A percentile compares a stretch with the other conserved stretches of the same genome.
Evolutionary conservation across 2,888 invertebrate genomes (phyloP).

Genomic region (Schizaphis graminum): DNA sequence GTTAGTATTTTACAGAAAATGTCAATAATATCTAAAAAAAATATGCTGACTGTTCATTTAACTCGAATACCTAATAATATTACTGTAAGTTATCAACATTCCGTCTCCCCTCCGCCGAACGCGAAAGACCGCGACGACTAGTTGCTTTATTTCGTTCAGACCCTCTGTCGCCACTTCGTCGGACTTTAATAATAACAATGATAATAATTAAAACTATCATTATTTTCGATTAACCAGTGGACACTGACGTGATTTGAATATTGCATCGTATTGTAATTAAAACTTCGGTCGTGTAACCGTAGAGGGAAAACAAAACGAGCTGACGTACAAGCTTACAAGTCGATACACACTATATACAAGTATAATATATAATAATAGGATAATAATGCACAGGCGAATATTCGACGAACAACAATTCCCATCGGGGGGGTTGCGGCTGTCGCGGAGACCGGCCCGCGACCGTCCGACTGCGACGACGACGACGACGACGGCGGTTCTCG

Average conservation of each 20-base stretch:
- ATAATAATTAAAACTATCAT: conserved; percentile 1
- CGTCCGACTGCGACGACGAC: neutral
- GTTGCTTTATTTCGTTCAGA: neutral
- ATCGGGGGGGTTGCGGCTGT: conserved; percentile 1
- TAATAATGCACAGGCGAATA: neutral
- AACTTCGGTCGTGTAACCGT: neutral
- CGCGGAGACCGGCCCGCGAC: conserved; percentile 19
- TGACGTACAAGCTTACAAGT: neutral
- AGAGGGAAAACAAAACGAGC: neutral
- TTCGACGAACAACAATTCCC: conserved; percentile 18
- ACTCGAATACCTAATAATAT: neutral
- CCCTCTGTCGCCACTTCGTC: neutral
- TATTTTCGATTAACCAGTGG: conserved; percentile 29
- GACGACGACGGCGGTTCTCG: conserved; percentile 7
- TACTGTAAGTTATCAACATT: neutral
- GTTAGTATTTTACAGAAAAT: neutral
- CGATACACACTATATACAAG: neutral
- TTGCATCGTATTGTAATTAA: conserved; percentile 15
- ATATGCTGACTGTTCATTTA: neutral
- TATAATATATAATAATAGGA: neutral
- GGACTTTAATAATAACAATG: neutral
- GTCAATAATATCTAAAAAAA: neutral
- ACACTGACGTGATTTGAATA: conserved; percentile 22
- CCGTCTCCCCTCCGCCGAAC: neutral
- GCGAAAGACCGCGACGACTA: neutral